A percentile compares a stretch with the other conserved stretches of the same genome.
Conservation (phyloP, 2,113 vertebrate genomes). For the Echinops telfairi region DNA sequence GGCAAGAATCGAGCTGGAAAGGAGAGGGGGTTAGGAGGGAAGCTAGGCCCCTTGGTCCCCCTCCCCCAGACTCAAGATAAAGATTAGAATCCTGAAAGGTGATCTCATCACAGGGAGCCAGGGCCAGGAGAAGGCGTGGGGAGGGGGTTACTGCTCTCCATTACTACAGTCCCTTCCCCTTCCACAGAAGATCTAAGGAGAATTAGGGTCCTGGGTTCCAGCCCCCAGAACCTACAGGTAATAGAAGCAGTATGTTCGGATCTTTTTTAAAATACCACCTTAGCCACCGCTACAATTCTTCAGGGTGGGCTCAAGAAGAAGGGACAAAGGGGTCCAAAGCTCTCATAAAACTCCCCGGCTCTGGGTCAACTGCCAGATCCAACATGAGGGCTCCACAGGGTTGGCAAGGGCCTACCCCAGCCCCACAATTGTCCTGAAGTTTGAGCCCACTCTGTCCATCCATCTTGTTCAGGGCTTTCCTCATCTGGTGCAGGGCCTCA, state of each 20-base stretch:
- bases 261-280: slow-evolving; percentile 5
- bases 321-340: background rate
- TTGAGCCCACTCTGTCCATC: too few species aligned
- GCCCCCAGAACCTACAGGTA: background rate
- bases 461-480: background rate
- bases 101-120: slow-evolving; percentile 74
- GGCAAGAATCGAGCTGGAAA: slow-evolving; percentile 15
- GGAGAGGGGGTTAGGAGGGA: slow-evolving; percentile 45
- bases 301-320: background rate
- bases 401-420: too few species aligned
- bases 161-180: slow-evolving; percentile 10
- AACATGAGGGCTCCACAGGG: background rate
- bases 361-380: slow-evolving; percentile 27
- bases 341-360: background rate
- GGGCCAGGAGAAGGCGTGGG: slow-evolving; percentile 51
- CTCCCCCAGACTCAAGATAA: slow-evolving; percentile 76
- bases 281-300: background rate
- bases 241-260: background rate
- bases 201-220: background rate
- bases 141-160: slow-evolving; percentile 29
- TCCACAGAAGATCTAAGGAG: background rate
- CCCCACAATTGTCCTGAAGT: too few species aligned
- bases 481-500: background rate
- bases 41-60: slow-evolving; percentile 45
- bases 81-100: slow-evolving; percentile 79